Evolutionary conservation across 2,888 invertebrate genomes (phyloP).

Genomic region (Folsomia candida): DNA sequence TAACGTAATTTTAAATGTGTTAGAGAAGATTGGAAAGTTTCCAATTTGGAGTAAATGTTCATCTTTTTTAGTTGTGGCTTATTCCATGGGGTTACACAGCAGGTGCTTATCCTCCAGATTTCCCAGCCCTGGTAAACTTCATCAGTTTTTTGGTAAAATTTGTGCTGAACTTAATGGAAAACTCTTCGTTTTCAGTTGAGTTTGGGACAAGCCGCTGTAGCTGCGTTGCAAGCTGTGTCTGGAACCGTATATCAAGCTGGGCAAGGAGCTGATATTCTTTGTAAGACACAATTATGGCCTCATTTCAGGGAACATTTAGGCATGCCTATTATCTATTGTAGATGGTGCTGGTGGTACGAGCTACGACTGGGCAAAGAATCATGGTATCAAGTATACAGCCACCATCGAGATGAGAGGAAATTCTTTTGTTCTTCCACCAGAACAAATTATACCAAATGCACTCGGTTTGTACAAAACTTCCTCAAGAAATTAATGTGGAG

Average conservation of each 20-base stretch:
- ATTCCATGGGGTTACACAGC: neutral
- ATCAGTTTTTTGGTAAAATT: neutral
- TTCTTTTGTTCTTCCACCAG: constrained; percentile 55
- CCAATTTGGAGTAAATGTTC: neutral
- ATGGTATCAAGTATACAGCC: constrained; percentile 56
- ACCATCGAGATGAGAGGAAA: constrained; percentile 56
- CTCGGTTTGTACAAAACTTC: no score
- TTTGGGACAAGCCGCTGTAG: neutral
- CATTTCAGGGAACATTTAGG: neutral
- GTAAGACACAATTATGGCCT: constrained; percentile 11
- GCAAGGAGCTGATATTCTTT: constrained; percentile 45
- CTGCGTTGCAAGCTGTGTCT: constrained; percentile 31
- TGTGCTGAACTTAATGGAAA: neutral
- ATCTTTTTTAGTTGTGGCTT: neutral
- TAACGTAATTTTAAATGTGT: neutral
- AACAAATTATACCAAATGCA: constrained; percentile 53
- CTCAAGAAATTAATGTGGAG: no score
- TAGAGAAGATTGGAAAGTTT: neutral
- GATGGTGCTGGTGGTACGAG: constrained; percentile 57
- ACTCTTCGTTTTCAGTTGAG: neutral
- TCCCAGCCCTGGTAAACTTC: neutral
- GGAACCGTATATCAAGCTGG: constrained; percentile 51
- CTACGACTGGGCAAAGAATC: constrained; percentile 57
- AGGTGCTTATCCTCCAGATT: neutral
- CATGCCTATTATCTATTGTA: constrained; percentile 35